These are phyloP conservation scores for Drosophila aff. DNA, from an alignment of 1,140 invertebrate genomes.

Conservation along the genomic window DNA sequence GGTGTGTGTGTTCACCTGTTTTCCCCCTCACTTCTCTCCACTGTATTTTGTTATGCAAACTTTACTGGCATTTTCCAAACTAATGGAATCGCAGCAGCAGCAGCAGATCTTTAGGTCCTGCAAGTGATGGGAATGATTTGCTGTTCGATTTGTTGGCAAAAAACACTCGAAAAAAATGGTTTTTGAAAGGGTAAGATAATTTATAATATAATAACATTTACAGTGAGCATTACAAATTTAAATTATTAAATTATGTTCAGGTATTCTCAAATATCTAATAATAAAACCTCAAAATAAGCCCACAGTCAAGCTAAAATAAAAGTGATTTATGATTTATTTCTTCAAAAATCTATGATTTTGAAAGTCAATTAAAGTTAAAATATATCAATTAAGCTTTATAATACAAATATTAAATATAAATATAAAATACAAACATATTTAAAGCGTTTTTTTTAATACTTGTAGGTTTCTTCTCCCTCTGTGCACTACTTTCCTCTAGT, in stretches of 20 bases:
- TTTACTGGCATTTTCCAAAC: slow-evolving; percentile 47
- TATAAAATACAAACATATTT: not conserved
- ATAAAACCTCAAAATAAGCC: too few relatives aligned
- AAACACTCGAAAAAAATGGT: not conserved
- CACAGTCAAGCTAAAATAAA: too few relatives aligned
- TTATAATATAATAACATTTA: too few relatives aligned
- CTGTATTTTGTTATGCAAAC: slow-evolving; percentile 63
- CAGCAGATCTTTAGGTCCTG: slow-evolving; percentile 28
- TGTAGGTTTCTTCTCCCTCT: not conserved
- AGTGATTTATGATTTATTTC: not conserved
- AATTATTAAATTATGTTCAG: too few relatives aligned
- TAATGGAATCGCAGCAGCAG: slow-evolving; percentile 17
- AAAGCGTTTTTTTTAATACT: not conserved
- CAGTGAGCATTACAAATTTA: too few relatives aligned
- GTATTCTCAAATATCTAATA: not conserved
- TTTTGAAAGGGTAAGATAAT: too few relatives aligned
- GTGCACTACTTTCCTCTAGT: slow-evolving; percentile 1
- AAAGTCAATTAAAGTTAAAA: not conserved
- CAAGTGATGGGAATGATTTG: slow-evolving; percentile 69
- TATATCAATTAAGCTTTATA: not conserved
- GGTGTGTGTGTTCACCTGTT: slow-evolving; percentile 23
- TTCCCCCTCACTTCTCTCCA: not conserved
- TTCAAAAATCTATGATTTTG: not conserved
- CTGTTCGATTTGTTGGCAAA: slow-evolving; percentile 45
- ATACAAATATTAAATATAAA: not conserved